Percentiles rank a stretch among this genome's conserved stretches.
Conservation (phyloP, 2,797 vertebrate species). For the Chelidonichthys spinosus region DNA sequence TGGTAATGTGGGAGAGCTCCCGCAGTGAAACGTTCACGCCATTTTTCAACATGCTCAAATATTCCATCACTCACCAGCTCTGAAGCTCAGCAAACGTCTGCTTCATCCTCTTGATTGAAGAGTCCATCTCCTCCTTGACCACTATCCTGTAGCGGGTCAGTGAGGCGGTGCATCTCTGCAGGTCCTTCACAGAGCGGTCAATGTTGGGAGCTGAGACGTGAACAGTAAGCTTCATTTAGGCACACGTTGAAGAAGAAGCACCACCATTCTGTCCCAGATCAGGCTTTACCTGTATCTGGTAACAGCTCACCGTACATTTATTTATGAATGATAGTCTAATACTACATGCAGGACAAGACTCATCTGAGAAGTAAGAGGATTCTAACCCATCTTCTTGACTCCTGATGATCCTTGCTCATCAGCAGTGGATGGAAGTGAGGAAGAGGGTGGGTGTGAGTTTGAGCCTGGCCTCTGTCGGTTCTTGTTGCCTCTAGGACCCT, state of each 20-base stretch:
- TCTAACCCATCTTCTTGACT: slow-evolving; percentile 82
- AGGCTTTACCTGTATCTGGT: neutral
- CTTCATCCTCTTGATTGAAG: slow-evolving; percentile 96
- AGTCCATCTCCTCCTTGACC: slow-evolving; percentile 96
- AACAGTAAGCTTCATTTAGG: neutral
- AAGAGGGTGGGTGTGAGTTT: slow-evolving; percentile 60
- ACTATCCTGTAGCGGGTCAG: slow-evolving; percentile 94
- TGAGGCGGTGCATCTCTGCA: slow-evolving; percentile 94
- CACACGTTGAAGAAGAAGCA: neutral
- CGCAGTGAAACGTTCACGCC: neutral
- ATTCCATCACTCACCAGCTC: slow-evolving; percentile 85
- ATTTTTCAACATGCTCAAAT: neutral
- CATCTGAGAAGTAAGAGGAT: neutral
- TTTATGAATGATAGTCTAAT: neutral
- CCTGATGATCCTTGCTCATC: slow-evolving; percentile 71
- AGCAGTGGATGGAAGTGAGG: slow-evolving; percentile 33
- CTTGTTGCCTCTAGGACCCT: slow-evolving; percentile 76
- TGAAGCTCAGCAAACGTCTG: slow-evolving; percentile 94
- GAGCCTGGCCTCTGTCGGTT: slow-evolving; percentile 66
- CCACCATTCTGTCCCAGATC: neutral
- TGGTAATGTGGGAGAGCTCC: neutral
- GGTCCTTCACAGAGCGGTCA: slow-evolving; percentile 96
- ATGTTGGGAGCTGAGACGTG: slow-evolving; percentile 88
- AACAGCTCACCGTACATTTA: too few relatives aligned
- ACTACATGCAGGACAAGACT: neutral